Evolutionary conservation across 2,113 vertebrate genomes (phyloP).

Genomic region (Pomatostomus ruficeps): DNA sequence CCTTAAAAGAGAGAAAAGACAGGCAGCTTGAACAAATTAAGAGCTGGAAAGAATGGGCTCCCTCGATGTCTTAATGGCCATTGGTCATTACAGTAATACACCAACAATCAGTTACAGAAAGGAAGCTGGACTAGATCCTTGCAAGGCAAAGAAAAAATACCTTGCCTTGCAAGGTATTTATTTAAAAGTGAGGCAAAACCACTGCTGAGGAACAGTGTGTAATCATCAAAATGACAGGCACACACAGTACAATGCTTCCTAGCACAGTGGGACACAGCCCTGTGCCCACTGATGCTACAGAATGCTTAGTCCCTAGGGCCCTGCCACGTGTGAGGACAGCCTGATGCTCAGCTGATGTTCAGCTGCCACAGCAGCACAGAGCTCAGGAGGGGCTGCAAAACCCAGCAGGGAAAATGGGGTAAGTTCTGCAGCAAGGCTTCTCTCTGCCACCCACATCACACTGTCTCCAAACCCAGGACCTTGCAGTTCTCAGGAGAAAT

Average conservation of each 20-base stretch:
- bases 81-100: not conserved
- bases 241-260: accelerated
- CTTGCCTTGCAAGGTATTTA: not conserved
- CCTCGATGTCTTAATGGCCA: not conserved
- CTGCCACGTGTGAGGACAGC: accelerated
- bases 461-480: not conserved
- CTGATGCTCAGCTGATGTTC: not conserved
- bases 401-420: not conserved
- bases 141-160: not conserved
- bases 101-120: not conserved
- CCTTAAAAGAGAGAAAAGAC: not conserved
- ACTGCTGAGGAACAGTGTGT: not conserved
- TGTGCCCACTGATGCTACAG: not conserved
- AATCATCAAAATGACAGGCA: not conserved
- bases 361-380: not conserved
- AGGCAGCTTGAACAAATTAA: conserved; percentile 2
- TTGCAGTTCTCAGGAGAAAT: not conserved
- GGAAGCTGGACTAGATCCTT: not conserved
- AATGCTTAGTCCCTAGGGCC: not conserved
- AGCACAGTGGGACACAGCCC: not conserved
- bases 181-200: not conserved
- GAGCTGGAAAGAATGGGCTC: not conserved
- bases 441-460: not conserved
- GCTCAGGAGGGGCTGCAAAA: not conserved
- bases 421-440: not conserved